These are phyloP conservation scores for Dermolepida albohirtum DNA, from an alignment of 2,888 invertebrate species.

Conservation along the genomic window DNA sequence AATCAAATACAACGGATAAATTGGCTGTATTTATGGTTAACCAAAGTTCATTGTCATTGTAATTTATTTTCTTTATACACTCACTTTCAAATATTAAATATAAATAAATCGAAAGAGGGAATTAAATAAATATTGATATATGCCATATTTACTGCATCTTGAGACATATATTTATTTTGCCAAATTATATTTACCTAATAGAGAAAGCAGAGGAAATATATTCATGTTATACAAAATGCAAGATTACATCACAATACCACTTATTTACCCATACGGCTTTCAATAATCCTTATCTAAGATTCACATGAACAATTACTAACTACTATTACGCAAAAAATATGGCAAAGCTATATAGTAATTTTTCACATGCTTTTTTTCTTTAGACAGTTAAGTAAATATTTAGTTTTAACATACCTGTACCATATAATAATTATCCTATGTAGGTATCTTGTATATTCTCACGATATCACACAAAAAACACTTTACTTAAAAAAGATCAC, in stretches of 20 bases:
- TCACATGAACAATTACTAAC: conserved; percentile 1
- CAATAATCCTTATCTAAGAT: not conserved
- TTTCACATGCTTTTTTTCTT: not conserved
- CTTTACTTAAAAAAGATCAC: no score
- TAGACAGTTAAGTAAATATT: conserved; percentile 17
- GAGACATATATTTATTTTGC: no score
- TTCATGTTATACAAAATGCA: no score
- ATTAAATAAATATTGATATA: no score
- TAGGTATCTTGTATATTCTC: conserved; percentile 2
- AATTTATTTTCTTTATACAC: no score
- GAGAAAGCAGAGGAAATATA: no score
- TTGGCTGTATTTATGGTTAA: conserved; percentile 11
- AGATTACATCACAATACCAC: no score
- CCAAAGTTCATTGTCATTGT: conserved; percentile 21
- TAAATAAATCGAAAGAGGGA: no score
- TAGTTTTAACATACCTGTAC: conserved; percentile 29
- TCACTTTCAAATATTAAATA: no score
- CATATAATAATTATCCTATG: conserved; percentile 17
- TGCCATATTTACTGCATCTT: no score
- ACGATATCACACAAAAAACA: no score
- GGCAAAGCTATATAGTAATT: not conserved
- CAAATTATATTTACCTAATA: no score
- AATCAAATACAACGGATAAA: not conserved
- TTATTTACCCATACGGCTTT: not conserved
- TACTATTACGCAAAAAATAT: conserved; percentile 18